Evolutionary conservation across 2,888 invertebrate species (phyloP), one percentile per base, ranked within the genome.

Genomic region (Athetis lepigone): DNA sequence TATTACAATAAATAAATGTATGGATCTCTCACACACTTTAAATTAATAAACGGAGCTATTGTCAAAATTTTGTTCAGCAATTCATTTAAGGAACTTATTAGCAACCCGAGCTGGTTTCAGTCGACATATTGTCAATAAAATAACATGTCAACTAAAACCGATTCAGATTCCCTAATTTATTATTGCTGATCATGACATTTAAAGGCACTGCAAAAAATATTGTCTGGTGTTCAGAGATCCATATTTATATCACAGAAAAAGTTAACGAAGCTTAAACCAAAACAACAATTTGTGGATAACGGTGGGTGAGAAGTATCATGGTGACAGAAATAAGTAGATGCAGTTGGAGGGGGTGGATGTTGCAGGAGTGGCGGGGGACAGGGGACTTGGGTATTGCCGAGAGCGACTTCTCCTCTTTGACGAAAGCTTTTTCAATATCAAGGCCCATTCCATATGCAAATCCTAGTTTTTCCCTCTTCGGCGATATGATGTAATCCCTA

Each of bases 291-390:
- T 96, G 96, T 73, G 96, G 96, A 86, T 96, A 96, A 90, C 96
- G 96, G 91, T 96, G 96, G 74, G 96, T 96, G 86, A 96, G 95
- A 50, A 96, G 94, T 87, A 96, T 95, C 94, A 96, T 95, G 70
- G 96, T 96, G 82, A 96, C 95, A 67, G 96, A 96, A 83, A 96
- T 96, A 83, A 96, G 95, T 71, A 96, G 87, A 90, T 96, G 96
- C 70, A 96, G 89, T 87, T 96, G 96, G 85, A 96, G 95, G 71
- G 96, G 96, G 80, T 96, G 96, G 89, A 96, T 95, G 85, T 96
- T 96, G 91, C 96, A 96, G 86, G 93, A 83, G 82, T 93, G 94
- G 60, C 93, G 92, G 64, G 86, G 75, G 73, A 85, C 63, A 58
- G 84, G 76, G 85, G 89, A 83, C 63, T 91, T 92, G 60, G 91